Evolutionary conservation across 2,113 vertebrate genomes (phyloP).

Genomic region (Sclerurus mexicanus): DNA sequence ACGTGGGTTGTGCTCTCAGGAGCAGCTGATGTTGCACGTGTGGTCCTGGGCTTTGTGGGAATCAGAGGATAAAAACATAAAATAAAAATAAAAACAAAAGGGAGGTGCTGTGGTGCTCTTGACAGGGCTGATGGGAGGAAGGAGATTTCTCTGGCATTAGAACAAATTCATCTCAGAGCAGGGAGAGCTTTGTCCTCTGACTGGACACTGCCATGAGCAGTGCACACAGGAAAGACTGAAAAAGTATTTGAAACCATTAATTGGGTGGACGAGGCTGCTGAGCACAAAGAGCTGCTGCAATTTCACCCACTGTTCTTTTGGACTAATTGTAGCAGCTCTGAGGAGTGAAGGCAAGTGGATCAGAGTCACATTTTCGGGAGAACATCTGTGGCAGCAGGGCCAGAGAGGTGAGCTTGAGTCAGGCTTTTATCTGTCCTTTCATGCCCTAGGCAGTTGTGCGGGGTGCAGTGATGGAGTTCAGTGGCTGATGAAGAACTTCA

Average conservation of each 20-base stretch:
- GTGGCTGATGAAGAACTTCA: not conserved
- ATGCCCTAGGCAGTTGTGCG: no score
- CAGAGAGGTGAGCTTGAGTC: not conserved
- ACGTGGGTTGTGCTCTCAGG: not conserved
- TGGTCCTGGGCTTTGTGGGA: not conserved
- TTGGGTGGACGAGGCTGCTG: not conserved
- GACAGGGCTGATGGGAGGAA: rapidly evolving
- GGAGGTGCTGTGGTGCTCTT: not conserved
- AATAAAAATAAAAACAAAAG: no score
- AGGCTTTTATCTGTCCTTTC: not conserved
- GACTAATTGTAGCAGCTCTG: not conserved
- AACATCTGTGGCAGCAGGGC: not conserved
- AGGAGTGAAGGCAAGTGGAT: not conserved
- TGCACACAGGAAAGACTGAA: not conserved
- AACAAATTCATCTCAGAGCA: not conserved
- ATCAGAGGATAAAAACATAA: no score
- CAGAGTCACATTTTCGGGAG: not conserved
- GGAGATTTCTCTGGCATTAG: not conserved
- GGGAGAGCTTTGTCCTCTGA: not conserved
- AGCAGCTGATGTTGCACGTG: not conserved
- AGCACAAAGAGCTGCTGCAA: not conserved
- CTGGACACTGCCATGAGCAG: not conserved
- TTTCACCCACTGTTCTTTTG: rapidly evolving
- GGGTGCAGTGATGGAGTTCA: rapidly evolving
- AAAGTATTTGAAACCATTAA: not conserved